Conservation (phyloP, 35 echinoderm and acorn worm genomes). For the Diadema setosum region DNA sequence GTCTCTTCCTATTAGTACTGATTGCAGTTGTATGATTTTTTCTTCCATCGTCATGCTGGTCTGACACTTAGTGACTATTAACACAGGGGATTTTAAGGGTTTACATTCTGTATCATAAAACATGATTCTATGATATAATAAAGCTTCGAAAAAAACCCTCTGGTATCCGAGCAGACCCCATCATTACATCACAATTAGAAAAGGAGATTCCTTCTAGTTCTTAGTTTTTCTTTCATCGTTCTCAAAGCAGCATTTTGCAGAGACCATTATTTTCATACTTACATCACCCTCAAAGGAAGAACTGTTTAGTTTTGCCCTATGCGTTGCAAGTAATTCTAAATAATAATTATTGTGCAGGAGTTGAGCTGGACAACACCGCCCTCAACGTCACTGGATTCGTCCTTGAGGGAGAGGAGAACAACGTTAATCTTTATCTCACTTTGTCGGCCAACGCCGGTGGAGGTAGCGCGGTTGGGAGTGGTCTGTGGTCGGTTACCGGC, state of each 20-base stretch:
- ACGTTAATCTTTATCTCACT: not conserved
- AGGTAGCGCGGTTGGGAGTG: conserved; percentile 3
- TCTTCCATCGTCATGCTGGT: too few relatives aligned
- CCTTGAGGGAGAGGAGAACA: not conserved
- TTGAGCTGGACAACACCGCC: not conserved
- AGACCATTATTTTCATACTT: not conserved
- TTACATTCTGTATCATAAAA: too few relatives aligned
- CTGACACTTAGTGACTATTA: too few relatives aligned
- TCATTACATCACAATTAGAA: not conserved
- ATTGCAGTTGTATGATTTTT: too few relatives aligned
- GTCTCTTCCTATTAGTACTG: too few relatives aligned
- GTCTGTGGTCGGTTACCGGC: conserved; percentile 35
- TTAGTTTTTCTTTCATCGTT: not conserved
- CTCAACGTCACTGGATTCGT: not conserved
- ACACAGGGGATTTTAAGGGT: too few relatives aligned
- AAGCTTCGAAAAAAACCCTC: too few relatives aligned
- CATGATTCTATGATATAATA: too few relatives aligned
- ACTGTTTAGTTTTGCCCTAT: not conserved
- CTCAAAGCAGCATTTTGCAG: not conserved
- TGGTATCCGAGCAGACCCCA: not conserved
- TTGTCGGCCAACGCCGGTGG: not conserved
- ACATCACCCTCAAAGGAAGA: not conserved
- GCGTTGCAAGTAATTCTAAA: not conserved
- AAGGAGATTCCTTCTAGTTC: not conserved
- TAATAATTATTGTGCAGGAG: not conserved